Conservation (phyloP, 2,888 invertebrate genomes). For the Iselma pallidipennis region DNA sequence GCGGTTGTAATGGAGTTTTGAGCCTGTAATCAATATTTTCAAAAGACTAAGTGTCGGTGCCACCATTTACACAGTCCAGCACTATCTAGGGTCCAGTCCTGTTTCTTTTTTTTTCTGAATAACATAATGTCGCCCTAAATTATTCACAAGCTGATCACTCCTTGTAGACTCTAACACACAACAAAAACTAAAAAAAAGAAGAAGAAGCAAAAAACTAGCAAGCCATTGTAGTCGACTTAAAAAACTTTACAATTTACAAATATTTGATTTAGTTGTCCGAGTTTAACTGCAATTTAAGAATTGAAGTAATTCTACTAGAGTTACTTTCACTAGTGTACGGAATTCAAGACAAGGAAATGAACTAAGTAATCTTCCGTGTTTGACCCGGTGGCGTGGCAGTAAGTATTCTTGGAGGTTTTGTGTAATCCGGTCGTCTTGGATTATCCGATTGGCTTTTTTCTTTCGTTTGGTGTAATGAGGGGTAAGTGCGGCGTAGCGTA, state of each 20-base stretch:
- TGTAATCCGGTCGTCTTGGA: slow-evolving; percentile 36
- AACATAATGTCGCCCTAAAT: background rate
- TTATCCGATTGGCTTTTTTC: slow-evolving; percentile 43
- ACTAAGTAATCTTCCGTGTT: slow-evolving; percentile 23
- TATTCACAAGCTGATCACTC: background rate
- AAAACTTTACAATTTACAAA: too few relatives aligned
- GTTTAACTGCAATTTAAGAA: background rate
- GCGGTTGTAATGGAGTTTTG: slow-evolving; percentile 57
- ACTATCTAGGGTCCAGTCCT: background rate
- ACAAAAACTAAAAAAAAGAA: background rate
- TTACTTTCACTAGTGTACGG: background rate
- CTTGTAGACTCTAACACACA: background rate
- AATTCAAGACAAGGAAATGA: slow-evolving; percentile 13
- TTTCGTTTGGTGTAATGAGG: slow-evolving; percentile 39
- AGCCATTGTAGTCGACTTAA: too few relatives aligned
- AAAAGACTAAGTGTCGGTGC: slow-evolving; percentile 33
- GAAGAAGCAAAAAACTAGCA: background rate
- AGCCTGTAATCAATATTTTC: slow-evolving; percentile 58
- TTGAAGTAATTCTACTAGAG: too few relatives aligned
- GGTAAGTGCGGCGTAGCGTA: slow-evolving; percentile 41
- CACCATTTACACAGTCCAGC: background rate
- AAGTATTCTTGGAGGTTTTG: slow-evolving; percentile 32
- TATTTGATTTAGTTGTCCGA: background rate
- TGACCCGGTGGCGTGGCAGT: slow-evolving; percentile 18
- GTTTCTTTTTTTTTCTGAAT: background rate